A percentile compares a stretch with the other conserved stretches of the same genome.
Conservation (phyloP, 2,797 vertebrate species). For the Molossus alvarezi region DNA sequence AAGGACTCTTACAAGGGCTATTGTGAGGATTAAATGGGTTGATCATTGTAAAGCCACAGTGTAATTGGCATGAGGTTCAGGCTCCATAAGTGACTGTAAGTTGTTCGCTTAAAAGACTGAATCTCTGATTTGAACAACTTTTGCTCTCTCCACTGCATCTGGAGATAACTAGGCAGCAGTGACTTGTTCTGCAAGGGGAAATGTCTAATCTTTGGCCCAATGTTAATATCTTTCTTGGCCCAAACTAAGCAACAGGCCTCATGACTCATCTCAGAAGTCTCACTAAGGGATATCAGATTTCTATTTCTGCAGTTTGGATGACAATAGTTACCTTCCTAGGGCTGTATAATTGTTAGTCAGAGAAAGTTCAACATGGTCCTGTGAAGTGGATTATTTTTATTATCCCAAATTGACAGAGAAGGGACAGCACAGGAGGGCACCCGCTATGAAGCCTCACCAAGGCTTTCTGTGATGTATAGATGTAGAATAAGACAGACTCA, state of each 20-base stretch:
- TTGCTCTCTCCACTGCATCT: neutral
- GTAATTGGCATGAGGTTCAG: neutral
- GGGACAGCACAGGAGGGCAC: neutral
- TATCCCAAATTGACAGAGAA: constrained; percentile 17
- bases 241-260: constrained; percentile 42
- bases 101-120: neutral
- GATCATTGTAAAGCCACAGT: neutral
- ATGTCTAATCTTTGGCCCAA: neutral
- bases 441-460: neutral
- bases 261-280: neutral
- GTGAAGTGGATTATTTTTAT: constrained; percentile 2
- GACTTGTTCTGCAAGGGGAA: constrained; percentile 1
- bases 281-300: constrained; percentile 3
- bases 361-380: neutral
- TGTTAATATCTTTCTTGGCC: neutral
- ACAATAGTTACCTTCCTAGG: constrained; percentile 29
- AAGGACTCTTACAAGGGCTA: neutral
- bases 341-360: neutral
- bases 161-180: neutral
- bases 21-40: neutral
- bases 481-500: neutral
- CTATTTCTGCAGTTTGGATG: neutral
- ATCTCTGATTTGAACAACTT: neutral
- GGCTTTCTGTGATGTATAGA: neutral
- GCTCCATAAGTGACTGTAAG: neutral